These are phyloP conservation scores for Anticlea derivata DNA, from an alignment of 2,888 invertebrate genomes.

Conservation along the genomic window DNA sequence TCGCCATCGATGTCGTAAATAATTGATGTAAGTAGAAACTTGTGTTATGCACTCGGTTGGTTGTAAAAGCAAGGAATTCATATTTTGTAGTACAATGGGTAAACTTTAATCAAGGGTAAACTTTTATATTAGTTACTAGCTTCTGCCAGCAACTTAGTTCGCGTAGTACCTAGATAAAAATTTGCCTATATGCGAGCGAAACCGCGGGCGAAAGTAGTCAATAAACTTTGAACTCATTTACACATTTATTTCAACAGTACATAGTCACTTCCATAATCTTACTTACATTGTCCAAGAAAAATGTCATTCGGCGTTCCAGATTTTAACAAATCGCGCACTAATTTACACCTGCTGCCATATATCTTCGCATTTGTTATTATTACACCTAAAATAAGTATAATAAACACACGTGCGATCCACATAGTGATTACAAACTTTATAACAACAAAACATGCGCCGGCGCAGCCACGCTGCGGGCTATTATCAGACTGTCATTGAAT, in stretches of 20 bases:
- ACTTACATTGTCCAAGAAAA: constrained; percentile 71
- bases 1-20: no score
- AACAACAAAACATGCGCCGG: constrained; percentile 34
- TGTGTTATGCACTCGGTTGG: background rate
- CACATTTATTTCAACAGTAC: no score
- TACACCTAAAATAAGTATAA: constrained; percentile 40
- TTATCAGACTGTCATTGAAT: constrained; percentile 1
- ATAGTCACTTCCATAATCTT: background rate
- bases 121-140: no score
- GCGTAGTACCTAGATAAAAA: no score
- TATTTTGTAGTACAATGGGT: background rate
- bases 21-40: no score
- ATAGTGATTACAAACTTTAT: constrained; percentile 46
- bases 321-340: constrained; percentile 62
- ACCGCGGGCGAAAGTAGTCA: no score
- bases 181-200: no score
- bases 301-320: constrained; percentile 59
- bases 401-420: constrained; percentile 53
- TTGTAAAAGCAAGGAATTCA: constrained; percentile 2
- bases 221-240: no score
- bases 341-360: constrained; percentile 66
- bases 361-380: constrained; percentile 43
- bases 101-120: no score
- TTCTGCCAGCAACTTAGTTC: no score
- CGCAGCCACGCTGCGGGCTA: no score